A percentile compares a stretch with the other conserved stretches of the same genome.
Evolutionary conservation across 1,140 invertebrate genomes (phyloP).

Genomic region (Cardiocondyla obscurior): DNA sequence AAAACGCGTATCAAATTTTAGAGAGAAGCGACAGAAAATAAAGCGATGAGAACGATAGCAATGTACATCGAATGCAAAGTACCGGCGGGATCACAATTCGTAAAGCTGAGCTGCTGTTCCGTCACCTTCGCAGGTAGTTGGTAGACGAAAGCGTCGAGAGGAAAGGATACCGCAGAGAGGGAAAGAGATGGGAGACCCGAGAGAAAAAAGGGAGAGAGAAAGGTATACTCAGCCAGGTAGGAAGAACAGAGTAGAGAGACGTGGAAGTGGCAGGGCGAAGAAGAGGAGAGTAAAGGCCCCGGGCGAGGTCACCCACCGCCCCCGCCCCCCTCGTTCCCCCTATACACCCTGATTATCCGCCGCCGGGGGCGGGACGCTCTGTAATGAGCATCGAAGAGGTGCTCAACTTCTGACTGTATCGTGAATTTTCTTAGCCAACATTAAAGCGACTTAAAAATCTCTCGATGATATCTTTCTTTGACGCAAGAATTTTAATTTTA

Average conservation of each 20-base stretch:
- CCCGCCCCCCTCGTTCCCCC: slow-evolving; percentile 73
- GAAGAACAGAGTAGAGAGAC: slow-evolving; percentile 34
- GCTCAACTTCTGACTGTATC: slow-evolving; percentile 76
- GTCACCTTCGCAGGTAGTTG: slow-evolving; percentile 66
- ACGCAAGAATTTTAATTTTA: not conserved
- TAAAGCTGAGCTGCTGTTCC: slow-evolving; percentile 51
- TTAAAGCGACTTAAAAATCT: slow-evolving; percentile 1
- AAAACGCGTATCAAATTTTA: slow-evolving; percentile 56
- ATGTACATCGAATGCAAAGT: slow-evolving; percentile 74
- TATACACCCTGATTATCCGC: slow-evolving; percentile 81
- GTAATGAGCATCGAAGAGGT: slow-evolving; percentile 83
- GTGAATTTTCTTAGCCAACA: slow-evolving; percentile 41
- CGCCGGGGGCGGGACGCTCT: slow-evolving; percentile 81
- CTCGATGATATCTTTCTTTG: not conserved
- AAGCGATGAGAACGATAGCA: not conserved
- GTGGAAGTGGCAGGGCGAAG: slow-evolving; percentile 56
- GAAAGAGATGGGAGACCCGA: slow-evolving; percentile 45
- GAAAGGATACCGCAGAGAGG: slow-evolving; percentile 44
- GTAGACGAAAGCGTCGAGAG: slow-evolving; percentile 59
- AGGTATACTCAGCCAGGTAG: not conserved
- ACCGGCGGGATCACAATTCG: slow-evolving; percentile 67
- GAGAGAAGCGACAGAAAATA: not conserved
- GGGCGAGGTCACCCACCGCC: slow-evolving; percentile 83
- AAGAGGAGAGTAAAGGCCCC: slow-evolving; percentile 78
- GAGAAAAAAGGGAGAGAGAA: slow-evolving; percentile 39